A percentile compares a stretch with the other conserved stretches of the same genome.
Conservation (phyloP, 2,888 invertebrate genomes). For the Stictocephala bisonia region DNA sequence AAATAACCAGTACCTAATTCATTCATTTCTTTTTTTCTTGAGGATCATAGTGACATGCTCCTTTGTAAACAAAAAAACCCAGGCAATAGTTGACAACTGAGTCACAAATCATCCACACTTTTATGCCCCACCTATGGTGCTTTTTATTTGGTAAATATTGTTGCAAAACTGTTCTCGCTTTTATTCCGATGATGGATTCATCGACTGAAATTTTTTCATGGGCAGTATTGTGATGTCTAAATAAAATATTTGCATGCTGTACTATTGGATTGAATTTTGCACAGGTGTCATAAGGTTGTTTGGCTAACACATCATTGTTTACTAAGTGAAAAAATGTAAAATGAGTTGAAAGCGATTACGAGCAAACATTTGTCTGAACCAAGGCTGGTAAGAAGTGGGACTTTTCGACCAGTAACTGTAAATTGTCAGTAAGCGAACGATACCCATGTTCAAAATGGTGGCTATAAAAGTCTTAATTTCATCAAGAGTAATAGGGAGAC, state of each 20-base stretch:
- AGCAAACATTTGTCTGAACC: neutral
- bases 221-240: neutral
- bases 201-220: neutral
- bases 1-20: neutral
- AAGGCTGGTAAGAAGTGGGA: no score
- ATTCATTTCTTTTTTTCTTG: neutral
- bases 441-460: neutral
- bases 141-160: neutral
- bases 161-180: neutral
- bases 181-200: neutral
- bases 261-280: neutral
- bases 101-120: no score
- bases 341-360: neutral
- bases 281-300: neutral
- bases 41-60: neutral
- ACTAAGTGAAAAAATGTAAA: neutral
- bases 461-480: neutral
- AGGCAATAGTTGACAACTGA: no score
- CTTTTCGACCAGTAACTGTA: no score
- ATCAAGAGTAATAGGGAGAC: neutral
- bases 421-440: neutral
- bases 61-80: conserved; percentile 1
- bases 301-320: neutral
- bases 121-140: no score
- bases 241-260: neutral